Percentiles rank a stretch among this genome's conserved stretches.
phyloP scores from a whole-genome alignment of 2,113 vertebrate species.

The Solea solea region DNA sequence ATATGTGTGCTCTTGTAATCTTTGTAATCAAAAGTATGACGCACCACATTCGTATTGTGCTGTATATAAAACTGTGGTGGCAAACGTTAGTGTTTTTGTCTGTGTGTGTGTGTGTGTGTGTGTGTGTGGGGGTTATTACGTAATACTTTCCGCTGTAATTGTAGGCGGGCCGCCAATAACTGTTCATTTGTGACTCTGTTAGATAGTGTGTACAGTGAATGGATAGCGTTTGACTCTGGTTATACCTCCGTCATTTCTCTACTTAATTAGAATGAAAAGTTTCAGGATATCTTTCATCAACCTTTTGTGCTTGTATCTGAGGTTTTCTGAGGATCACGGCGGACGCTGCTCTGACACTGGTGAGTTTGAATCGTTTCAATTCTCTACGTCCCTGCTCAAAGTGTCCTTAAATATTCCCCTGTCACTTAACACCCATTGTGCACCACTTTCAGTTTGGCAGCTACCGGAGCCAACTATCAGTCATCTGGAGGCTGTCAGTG shows the following conservation, averaged over 20 bases:
- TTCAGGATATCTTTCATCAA: background rate
- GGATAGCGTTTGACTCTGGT: background rate
- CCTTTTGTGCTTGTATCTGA: slow-evolving; percentile 24
- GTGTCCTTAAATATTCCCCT: background rate
- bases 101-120: background rate
- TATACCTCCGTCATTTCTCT: background rate
- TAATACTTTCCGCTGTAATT: background rate
- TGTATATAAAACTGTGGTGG: slow-evolving; percentile 53
- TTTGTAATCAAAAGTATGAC: slow-evolving; percentile 48
- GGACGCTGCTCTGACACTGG: slow-evolving; percentile 24
- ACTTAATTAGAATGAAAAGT: slow-evolving; percentile 1
- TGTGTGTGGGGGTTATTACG: background rate
- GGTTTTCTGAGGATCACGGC: slow-evolving; percentile 4
- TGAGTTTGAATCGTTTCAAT: slow-evolving; percentile 25
- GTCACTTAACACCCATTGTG: background rate
- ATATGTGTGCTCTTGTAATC: slow-evolving; percentile 49
- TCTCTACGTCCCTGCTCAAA: background rate
- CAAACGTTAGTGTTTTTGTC: slow-evolving; percentile 1
- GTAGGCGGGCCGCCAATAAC: background rate
- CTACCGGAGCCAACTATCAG: slow-evolving; percentile 22
- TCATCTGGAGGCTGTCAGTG: slow-evolving; percentile 13
- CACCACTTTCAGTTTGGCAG: slow-evolving; percentile 12
- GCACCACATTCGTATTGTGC: slow-evolving; percentile 39
- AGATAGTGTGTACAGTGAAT: too few species aligned
- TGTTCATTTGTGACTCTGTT: background rate